phyloP scores from a whole-genome alignment of 2,797 vertebrate genomes.

The Lophotriccus pileatus region DNA sequence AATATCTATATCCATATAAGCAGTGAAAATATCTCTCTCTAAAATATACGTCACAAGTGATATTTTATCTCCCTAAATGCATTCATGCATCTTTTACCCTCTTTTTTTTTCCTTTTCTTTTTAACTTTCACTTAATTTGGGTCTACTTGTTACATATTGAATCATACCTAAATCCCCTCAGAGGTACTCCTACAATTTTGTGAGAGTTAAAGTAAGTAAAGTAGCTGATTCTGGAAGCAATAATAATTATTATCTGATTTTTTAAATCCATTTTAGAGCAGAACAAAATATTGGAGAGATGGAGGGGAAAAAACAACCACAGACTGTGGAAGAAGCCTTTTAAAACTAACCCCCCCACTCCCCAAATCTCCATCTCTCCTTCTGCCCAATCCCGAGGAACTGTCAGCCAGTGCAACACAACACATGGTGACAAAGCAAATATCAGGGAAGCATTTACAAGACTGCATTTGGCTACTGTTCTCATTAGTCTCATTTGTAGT shows the following conservation, averaged over 20 bases:
- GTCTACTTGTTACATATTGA: neutral
- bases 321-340: neutral
- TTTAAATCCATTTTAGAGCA: neutral
- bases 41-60: neutral
- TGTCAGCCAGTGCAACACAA: neutral
- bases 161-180: neutral
- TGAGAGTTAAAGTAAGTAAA: neutral
- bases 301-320: fast-evolving
- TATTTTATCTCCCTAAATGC: neutral
- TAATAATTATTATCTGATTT: neutral
- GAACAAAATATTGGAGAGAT: neutral
- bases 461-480: neutral
- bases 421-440: neutral
- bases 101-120: neutral
- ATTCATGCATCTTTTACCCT: neutral
- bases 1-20: neutral
- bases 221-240: neutral
- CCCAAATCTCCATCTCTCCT: neutral
- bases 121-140: neutral
- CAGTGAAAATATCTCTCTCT: neutral
- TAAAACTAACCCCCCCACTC: neutral
- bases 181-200: neutral
- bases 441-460: neutral
- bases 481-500: neutral
- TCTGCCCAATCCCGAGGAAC: neutral